These are phyloP conservation scores for Isotomurus palustris DNA, from an alignment of 2,888 invertebrate genomes.

Conservation along the genomic window DNA sequence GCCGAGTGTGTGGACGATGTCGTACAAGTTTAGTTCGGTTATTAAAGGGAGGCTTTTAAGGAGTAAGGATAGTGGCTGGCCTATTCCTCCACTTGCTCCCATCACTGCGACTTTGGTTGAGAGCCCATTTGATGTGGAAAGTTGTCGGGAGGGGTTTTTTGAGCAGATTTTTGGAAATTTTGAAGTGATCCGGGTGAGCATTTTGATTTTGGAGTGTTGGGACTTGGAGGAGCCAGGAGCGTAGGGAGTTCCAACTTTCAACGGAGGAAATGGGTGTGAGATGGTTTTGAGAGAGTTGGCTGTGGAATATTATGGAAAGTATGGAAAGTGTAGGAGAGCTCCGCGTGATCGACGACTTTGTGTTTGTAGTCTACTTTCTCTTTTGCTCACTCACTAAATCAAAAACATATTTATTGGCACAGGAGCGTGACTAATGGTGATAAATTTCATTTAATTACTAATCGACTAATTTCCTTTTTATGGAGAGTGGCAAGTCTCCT, in stretches of 20 bases:
- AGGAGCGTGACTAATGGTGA: slow-evolving; percentile 38
- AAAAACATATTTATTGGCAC: slow-evolving; percentile 24
- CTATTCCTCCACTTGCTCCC: slow-evolving; percentile 96
- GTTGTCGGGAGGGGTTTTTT: slow-evolving; percentile 32
- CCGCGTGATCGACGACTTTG: too few species aligned
- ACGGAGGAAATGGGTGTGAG: too few species aligned
- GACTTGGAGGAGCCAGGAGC: background rate
- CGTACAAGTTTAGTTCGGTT: slow-evolving; percentile 79
- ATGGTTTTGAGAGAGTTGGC: too few species aligned
- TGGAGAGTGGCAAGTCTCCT: slow-evolving; percentile 6
- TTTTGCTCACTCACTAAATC: slow-evolving; percentile 25
- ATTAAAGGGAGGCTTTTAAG: slow-evolving; percentile 85
- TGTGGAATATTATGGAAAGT: too few species aligned
- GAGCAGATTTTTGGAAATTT: slow-evolving; percentile 10
- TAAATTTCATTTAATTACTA: slow-evolving; percentile 38
- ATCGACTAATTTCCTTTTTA: slow-evolving; percentile 21
- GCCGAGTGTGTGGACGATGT: slow-evolving; percentile 91
- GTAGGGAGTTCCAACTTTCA: too few species aligned
- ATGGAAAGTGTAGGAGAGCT: too few species aligned
- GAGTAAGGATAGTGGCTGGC: slow-evolving; percentile 89
- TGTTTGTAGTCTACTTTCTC: slow-evolving; percentile 8
- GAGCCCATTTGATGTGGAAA: slow-evolving; percentile 38
- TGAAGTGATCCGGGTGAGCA: slow-evolving; percentile 42
- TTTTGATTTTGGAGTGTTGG: slow-evolving; percentile 12
- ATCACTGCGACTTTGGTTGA: slow-evolving; percentile 83